phyloP scores from a whole-genome alignment of 2,113 vertebrate species.

The Mesocricetus auratus region DNA sequence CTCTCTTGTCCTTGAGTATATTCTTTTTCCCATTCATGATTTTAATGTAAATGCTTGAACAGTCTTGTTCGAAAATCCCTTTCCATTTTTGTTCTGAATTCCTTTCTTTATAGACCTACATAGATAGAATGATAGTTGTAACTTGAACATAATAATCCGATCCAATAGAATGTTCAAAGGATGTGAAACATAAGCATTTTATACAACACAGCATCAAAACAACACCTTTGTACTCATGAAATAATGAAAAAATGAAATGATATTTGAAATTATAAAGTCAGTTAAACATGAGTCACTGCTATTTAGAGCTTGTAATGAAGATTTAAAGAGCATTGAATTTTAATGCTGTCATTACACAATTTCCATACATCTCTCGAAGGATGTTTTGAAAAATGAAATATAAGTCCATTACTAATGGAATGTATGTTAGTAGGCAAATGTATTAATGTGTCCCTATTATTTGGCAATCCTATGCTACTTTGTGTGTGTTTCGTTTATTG shows the following conservation, averaged over 20 bases:
- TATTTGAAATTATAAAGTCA: background rate
- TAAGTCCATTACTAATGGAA: background rate
- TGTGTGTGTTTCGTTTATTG: background rate
- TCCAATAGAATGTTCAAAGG: background rate
- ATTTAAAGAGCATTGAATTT: background rate
- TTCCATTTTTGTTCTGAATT: background rate
- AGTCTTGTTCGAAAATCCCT: background rate
- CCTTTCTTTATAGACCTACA: background rate
- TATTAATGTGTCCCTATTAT: background rate
- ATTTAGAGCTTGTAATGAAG: background rate
- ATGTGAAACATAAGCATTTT: background rate
- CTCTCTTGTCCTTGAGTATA: background rate
- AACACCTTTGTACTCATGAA: background rate
- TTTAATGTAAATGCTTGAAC: background rate
- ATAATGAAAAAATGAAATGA: background rate
- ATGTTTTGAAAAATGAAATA: conserved; percentile 32
- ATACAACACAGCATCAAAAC: background rate
- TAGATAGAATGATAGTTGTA: background rate
- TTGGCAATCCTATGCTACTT: background rate
- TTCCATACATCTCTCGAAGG: conserved; percentile 2
- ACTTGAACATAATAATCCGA: background rate
- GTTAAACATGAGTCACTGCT: background rate
- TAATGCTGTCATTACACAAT: background rate
- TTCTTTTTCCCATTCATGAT: background rate
- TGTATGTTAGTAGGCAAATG: background rate